phyloP scores from a whole-genome alignment of 2,797 vertebrate genomes.

The Chaetophractus vellerosus region DNA sequence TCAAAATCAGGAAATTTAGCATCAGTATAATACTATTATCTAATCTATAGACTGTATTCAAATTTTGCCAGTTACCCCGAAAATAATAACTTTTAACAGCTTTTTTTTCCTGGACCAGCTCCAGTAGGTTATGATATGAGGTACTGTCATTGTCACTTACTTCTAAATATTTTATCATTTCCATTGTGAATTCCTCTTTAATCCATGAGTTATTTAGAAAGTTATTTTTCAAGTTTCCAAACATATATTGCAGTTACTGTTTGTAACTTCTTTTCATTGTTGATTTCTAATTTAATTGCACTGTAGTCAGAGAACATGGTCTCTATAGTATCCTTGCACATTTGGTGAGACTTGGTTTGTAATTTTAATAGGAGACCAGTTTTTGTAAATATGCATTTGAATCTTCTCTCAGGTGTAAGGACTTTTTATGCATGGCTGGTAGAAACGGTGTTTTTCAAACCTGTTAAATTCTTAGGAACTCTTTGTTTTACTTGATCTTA shows the following conservation, averaged over 20 bases:
- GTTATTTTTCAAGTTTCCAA: conserved; percentile 3
- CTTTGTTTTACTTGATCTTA: background rate
- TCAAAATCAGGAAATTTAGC: background rate
- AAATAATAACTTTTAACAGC: background rate
- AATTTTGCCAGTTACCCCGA: background rate
- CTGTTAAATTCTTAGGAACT: background rate
- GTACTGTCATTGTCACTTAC: conserved; percentile 19
- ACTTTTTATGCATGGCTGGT: background rate
- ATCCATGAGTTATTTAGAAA: background rate
- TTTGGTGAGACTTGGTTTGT: background rate
- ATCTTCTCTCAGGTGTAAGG: background rate
- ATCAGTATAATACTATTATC: background rate
- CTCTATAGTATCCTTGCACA: background rate
- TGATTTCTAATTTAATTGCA: conserved; percentile 6
- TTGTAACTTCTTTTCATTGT: conserved; percentile 47
- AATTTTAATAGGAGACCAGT: background rate
- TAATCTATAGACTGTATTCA: background rate
- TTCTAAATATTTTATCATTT: conserved; percentile 51
- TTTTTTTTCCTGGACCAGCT: background rate
- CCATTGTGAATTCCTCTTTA: conserved; percentile 38
- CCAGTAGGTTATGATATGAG: background rate
- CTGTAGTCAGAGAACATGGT: background rate
- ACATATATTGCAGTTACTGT: background rate
- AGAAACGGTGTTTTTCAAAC: background rate
- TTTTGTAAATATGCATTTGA: background rate